phyloP scores from a whole-genome alignment of 2,888 invertebrate genomes.

The Parnassius mnemosyne region DNA sequence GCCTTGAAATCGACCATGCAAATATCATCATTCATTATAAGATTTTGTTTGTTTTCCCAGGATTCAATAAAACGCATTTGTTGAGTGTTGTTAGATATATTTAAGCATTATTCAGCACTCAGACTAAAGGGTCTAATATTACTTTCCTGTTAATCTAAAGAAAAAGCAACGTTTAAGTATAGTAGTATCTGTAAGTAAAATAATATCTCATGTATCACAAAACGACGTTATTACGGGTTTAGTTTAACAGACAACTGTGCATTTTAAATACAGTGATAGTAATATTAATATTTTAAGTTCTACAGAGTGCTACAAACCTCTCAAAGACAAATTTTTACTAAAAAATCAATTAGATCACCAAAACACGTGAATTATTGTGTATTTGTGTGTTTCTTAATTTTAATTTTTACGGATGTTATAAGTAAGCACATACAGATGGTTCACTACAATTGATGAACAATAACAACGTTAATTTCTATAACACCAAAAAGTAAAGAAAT shows the following conservation, averaged over 20 bases:
- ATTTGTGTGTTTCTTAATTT: too few species aligned
- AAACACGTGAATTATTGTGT: slow-evolving; percentile 6
- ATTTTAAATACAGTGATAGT: slow-evolving; percentile 45
- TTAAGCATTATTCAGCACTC: slow-evolving; percentile 51
- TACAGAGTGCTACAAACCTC: slow-evolving; percentile 67
- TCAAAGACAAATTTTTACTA: slow-evolving; percentile 27
- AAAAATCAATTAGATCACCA: slow-evolving; percentile 11
- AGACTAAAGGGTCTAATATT: slow-evolving; percentile 44
- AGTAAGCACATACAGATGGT: too few species aligned
- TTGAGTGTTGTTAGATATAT: slow-evolving; percentile 37
- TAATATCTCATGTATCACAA: slow-evolving; percentile 18
- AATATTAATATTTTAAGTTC: slow-evolving; percentile 30
- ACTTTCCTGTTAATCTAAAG: slow-evolving; percentile 47
- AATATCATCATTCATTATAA: too few species aligned
- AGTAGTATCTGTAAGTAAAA: slow-evolving; percentile 35
- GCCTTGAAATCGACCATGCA: too few species aligned
- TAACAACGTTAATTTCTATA: too few species aligned
- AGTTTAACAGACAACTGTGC: slow-evolving; percentile 43
- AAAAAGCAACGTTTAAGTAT: slow-evolving; percentile 55
- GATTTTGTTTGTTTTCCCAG: too few species aligned
- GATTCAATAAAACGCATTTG: slow-evolving; percentile 28
- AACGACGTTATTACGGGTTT: slow-evolving; percentile 32
- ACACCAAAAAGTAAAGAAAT: too few species aligned
- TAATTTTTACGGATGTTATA: too few species aligned
- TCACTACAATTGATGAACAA: too few species aligned